These are phyloP conservation scores for Rousettus leschenaultii DNA, from an alignment of 2,113 vertebrate species.

Conservation along the genomic window DNA sequence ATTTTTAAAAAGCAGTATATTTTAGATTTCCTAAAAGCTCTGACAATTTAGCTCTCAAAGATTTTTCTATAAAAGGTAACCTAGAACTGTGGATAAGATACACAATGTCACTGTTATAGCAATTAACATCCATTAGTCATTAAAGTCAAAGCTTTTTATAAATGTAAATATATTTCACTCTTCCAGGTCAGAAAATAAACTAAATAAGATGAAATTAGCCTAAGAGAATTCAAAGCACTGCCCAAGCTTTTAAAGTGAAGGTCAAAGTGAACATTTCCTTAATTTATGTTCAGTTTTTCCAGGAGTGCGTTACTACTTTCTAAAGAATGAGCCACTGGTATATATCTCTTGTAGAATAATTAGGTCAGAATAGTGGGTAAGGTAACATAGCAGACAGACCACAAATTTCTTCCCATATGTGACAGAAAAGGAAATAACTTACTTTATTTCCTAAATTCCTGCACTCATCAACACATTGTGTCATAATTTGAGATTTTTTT, in stretches of 20 bases:
- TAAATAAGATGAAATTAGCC: constrained; percentile 18
- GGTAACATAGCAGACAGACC: neutral
- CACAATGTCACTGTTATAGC: constrained; percentile 59
- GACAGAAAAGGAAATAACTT: neutral
- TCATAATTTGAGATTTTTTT: constrained; percentile 26
- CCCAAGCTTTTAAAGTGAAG: constrained; percentile 68
- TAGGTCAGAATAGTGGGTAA: neutral
- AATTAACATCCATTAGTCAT: constrained; percentile 75
- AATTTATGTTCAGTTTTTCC: constrained; percentile 42
- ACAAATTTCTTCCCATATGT: neutral
- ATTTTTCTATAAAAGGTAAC: constrained; percentile 70
- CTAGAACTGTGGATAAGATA: constrained; percentile 57
- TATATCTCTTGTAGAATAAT: neutral
- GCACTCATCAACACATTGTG: neutral
- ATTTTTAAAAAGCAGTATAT: constrained; percentile 23
- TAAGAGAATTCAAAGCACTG: constrained; percentile 13
- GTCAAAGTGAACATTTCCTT: constrained; percentile 51
- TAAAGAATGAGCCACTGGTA: neutral
- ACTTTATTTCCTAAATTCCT: constrained; percentile 16
- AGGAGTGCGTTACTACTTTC: constrained; percentile 32
- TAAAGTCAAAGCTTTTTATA: constrained; percentile 49
- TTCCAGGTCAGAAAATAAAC: constrained; percentile 69
- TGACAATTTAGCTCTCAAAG: constrained; percentile 59
- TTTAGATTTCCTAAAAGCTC: constrained; percentile 61
- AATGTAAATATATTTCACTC: constrained; percentile 62